Evolutionary conservation across 2,113 vertebrate genomes (phyloP).

Genomic region (Glaucidium brasilianum): DNA sequence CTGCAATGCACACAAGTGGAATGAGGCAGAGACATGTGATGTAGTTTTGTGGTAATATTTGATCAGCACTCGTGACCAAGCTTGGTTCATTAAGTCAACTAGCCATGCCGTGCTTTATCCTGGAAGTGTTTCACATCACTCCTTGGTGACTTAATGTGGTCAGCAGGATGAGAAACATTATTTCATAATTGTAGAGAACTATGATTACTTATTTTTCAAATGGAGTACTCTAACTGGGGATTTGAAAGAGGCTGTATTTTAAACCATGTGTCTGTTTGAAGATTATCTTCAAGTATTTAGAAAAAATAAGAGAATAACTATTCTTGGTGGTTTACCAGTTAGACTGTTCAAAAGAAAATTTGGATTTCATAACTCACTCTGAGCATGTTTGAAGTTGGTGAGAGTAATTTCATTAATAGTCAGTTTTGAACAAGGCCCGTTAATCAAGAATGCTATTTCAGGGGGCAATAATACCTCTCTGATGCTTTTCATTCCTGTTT

Average conservation of each 20-base stretch:
- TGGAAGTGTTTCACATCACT: neutral
- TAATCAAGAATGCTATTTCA: neutral
- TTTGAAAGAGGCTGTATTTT: neutral
- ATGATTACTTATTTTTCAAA: neutral
- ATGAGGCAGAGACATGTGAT: neutral
- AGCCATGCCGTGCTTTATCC: neutral
- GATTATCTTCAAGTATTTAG: neutral
- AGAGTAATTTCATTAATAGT: neutral
- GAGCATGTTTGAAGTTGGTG: neutral
- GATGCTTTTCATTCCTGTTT: neutral
- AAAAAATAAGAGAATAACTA: neutral
- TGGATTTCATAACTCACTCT: neutral
- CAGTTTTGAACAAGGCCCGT: neutral
- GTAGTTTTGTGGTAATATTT: neutral
- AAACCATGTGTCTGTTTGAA: neutral
- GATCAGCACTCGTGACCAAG: neutral
- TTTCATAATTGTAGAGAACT: neutral
- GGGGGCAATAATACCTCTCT: neutral
- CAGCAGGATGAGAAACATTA: neutral
- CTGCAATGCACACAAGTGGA: neutral
- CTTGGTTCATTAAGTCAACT: neutral
- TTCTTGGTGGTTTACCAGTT: neutral
- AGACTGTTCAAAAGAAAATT: neutral
- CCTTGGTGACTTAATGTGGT: neutral
- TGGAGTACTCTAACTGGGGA: neutral